Conservation (phyloP, 1,140 invertebrate species). For the Dolichoris vasculosae region DNA sequence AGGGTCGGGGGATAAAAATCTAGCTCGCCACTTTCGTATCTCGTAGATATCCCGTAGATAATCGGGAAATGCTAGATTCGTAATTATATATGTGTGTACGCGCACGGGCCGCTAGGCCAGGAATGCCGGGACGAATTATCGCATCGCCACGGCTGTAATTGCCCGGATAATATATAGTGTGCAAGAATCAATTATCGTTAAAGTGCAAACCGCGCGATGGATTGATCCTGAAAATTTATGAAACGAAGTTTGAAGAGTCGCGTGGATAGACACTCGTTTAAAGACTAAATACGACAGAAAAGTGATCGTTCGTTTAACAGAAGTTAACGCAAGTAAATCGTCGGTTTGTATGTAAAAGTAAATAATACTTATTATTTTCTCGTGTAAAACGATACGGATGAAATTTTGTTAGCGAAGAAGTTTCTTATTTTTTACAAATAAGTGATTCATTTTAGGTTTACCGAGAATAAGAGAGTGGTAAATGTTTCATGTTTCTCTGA, state of each 20-base stretch:
- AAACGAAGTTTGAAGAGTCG: background rate
- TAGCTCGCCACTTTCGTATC: slow-evolving; percentile 11
- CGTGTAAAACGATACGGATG: background rate
- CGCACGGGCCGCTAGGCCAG: background rate
- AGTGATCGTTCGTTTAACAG: background rate
- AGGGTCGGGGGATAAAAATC: background rate
- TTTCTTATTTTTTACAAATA: background rate
- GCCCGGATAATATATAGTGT: slow-evolving; percentile 43
- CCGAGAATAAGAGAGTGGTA: background rate
- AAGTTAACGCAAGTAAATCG: background rate
- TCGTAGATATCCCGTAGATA: slow-evolving; percentile 27
- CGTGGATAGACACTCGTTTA: background rate
- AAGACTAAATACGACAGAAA: background rate
- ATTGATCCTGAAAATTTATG: slow-evolving; percentile 26
- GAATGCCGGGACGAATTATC: slow-evolving; percentile 43
- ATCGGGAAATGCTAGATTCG: slow-evolving; percentile 38
- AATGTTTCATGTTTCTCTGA: background rate
- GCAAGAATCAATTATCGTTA: slow-evolving; percentile 45
- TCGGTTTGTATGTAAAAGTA: background rate
- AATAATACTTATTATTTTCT: background rate
- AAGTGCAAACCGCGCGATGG: background rate
- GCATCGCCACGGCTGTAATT: slow-evolving; percentile 43
- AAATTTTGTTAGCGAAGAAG: background rate
- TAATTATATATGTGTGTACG: slow-evolving; percentile 29
- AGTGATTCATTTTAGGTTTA: background rate